These are phyloP conservation scores for Hucho hucho DNA, from an alignment of 2,113 vertebrate species.

Conservation along the genomic window DNA sequence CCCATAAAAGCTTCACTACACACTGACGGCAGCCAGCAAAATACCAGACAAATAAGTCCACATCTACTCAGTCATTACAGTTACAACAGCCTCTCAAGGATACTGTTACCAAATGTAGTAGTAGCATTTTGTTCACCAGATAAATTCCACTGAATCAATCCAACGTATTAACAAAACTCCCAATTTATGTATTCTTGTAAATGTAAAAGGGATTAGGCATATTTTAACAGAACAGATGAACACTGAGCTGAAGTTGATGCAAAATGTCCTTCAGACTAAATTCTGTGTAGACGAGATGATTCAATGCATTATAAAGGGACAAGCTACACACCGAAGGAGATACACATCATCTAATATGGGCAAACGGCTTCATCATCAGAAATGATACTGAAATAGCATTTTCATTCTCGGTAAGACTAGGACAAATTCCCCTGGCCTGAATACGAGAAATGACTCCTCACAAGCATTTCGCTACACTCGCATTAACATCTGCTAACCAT, in stretches of 20 bases:
- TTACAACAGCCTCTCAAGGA: constrained; percentile 23
- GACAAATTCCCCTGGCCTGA: background rate
- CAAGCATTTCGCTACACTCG: too few relatives aligned
- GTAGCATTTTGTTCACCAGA: constrained; percentile 41
- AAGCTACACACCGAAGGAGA: background rate
- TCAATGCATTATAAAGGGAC: background rate
- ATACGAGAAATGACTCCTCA: background rate
- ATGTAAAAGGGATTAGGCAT: constrained; percentile 21
- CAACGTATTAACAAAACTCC: constrained; percentile 23
- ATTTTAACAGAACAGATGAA: constrained; percentile 1
- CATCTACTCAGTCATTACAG: constrained; percentile 43
- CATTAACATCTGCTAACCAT: too few relatives aligned
- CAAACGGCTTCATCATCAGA: background rate
- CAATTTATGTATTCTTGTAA: constrained; percentile 25
- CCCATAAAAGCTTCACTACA: constrained; percentile 43
- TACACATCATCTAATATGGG: background rate
- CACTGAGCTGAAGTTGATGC: background rate
- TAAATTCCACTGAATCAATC: constrained; percentile 27
- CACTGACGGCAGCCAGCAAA: constrained; percentile 50
- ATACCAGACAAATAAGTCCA: constrained; percentile 42
- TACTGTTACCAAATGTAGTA: constrained; percentile 47
- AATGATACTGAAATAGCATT: background rate
- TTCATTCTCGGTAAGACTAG: background rate
- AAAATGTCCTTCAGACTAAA: background rate
- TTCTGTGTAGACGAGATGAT: too few relatives aligned